A percentile compares a stretch with the other conserved stretches of the same genome.
phyloP scores from a whole-genome alignment of 1,140 invertebrate genomes.

The Conus ventricosus region DNA sequence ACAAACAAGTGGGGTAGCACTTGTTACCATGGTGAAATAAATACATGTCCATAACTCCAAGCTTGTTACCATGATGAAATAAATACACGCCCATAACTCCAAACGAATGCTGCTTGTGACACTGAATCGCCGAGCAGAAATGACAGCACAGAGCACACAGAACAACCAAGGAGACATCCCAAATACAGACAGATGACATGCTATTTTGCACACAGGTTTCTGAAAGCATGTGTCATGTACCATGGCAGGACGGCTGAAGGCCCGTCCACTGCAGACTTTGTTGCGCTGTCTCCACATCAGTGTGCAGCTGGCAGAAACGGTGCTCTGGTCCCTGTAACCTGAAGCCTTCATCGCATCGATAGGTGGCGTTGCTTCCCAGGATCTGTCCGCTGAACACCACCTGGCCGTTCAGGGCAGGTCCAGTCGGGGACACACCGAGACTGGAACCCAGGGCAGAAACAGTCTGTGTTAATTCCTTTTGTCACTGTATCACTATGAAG shows the following conservation, averaged over 20 bases:
- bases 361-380: conserved; percentile 37
- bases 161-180: too few relatives aligned
- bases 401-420: conserved; percentile 26
- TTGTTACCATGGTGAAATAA: too few relatives aligned
- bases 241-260: conserved; percentile 32
- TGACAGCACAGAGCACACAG: too few relatives aligned
- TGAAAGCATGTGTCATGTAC: neutral
- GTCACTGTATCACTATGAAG: neutral
- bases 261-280: conserved; percentile 39
- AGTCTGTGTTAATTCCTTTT: too few relatives aligned
- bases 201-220: too few relatives aligned
- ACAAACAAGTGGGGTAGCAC: too few relatives aligned
- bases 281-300: neutral
- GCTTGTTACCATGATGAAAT: too few relatives aligned
- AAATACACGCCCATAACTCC: too few relatives aligned
- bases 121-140: too few relatives aligned
- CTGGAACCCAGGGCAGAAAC: conserved; percentile 26
- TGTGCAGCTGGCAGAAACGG: conserved; percentile 40
- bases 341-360: conserved; percentile 42
- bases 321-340: conserved; percentile 27
- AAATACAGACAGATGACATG: too few relatives aligned
- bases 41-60: too few relatives aligned
- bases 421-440: conserved; percentile 29
- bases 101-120: too few relatives aligned
- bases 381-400: neutral